Conservation (phyloP, 2,888 invertebrate species). For the Thalpophila matura region DNA sequence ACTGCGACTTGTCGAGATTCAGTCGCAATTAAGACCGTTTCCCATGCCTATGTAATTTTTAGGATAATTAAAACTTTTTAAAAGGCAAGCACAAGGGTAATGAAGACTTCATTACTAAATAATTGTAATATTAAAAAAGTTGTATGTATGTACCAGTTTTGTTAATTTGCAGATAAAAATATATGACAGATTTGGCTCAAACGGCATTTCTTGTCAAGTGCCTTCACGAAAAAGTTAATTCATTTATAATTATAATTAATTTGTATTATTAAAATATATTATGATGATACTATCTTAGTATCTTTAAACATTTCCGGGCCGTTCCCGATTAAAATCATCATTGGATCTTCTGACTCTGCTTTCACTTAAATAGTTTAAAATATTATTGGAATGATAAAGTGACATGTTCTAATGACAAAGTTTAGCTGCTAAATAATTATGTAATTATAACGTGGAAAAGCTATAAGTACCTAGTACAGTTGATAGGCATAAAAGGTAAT, state of each 20-base stretch:
- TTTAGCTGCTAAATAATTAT: too few species aligned
- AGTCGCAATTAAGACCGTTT: conserved; percentile 76
- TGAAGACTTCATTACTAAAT: conserved; percentile 50
- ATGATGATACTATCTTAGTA: not conserved
- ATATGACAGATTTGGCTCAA: conserved; percentile 29
- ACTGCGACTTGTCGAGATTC: conserved; percentile 69
- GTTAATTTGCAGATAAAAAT: conserved; percentile 5
- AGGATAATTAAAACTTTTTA: conserved; percentile 61
- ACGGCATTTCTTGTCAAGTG: conserved; percentile 31
- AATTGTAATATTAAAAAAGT: conserved; percentile 57
- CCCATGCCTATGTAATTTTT: conserved; percentile 71
- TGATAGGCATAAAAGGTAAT: too few species aligned
- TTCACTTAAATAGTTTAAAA: not conserved
- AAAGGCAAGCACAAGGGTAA: conserved; percentile 40
- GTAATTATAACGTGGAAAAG: too few species aligned
- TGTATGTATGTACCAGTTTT: conserved; percentile 21
- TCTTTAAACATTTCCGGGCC: conserved; percentile 2
- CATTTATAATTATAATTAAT: conserved; percentile 18
- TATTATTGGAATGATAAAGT: not conserved
- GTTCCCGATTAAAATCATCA: not conserved
- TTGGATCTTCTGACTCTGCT: not conserved
- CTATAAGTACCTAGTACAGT: too few species aligned
- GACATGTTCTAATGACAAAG: too few species aligned
- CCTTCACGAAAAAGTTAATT: conserved; percentile 5
- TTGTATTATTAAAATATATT: conserved; percentile 1